Evolutionary conservation across 2,113 vertebrate species (phyloP), one percentile per base, ranked within the genome.

Genomic region (Cynoglossus semilaevis): DNA sequence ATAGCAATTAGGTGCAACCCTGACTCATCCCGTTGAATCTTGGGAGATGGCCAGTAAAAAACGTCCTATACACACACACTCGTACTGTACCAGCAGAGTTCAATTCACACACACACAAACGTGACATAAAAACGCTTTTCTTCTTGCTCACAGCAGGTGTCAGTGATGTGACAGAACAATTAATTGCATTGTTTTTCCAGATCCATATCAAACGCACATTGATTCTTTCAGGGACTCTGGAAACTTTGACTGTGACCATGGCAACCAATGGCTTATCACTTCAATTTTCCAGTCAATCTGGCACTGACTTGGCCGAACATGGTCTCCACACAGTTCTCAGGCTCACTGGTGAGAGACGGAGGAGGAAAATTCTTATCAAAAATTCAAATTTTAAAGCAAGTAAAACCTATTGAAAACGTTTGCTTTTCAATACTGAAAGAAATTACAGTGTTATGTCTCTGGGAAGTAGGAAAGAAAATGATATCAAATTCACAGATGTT

Each of bases 1-100:
- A 96, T 95, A 96, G 92, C 92, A 95, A 95, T 97, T 97, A 96
- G 94, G 93, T 88, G 87, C 90, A 87, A 92, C 91, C 89, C 90
- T 77, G 79, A 92, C 93, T 95, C 94, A 98, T 96, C 92, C 94
- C 87, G 84, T 69, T 94, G 92, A 94, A 89, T 82, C 80, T 88
- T 89, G 90, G 87, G 88, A 87, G 89, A 84, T 18, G 69, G 83
- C 85, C 87, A 90, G 66, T 49, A 55, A 61, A 80, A 63, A 67
- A 76, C 72, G 65, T 82, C 56, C 59, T 45, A 76, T 6, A 29
- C 22, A 29, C 38, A 51, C 52, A 71, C 57, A 61, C 42, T 80
- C 19, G 18, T 22, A 35, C 19, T 50, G 15, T 34, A 50, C 69
- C 67, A 73, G 52, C 51, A 67, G 35, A 14, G 22, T 29, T 29